Conservation (phyloP, 2,888 invertebrate genomes). For the Choristoneura rosaceana region DNA sequence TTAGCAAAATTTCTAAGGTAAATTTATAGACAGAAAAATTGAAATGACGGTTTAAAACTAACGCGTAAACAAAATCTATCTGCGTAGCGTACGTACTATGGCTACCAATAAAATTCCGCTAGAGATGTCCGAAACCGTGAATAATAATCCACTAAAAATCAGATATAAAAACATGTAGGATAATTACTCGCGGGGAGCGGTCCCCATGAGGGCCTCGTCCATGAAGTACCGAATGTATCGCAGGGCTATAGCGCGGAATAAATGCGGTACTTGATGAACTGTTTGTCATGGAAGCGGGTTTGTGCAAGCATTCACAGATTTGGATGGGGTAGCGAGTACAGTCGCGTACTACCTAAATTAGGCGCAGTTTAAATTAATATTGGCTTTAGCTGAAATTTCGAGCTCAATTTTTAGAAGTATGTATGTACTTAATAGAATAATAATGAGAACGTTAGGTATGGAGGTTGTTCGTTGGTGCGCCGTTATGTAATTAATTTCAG, state of each 20-base stretch:
- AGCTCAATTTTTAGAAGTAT: conserved; percentile 18
- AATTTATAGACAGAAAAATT: neutral
- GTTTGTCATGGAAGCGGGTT: conserved; percentile 85
- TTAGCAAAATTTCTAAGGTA: neutral
- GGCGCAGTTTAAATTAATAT: conserved; percentile 40
- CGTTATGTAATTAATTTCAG: conserved; percentile 22
- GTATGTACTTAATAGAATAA: conserved; percentile 25
- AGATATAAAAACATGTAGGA: conserved; percentile 83
- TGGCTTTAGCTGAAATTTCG: conserved; percentile 19
- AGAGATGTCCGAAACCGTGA: conserved; percentile 62
- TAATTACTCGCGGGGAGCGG: conserved; percentile 80
- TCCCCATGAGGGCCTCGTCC: conserved; percentile 68
- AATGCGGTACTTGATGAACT: conserved; percentile 76
- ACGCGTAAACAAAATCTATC: conserved; percentile 1
- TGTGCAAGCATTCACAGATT: conserved; percentile 86
- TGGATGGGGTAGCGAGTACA: conserved; percentile 80
- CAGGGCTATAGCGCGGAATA: conserved; percentile 56
- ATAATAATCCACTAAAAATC: conserved; percentile 83
- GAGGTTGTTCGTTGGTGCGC: conserved; percentile 25
- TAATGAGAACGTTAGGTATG: conserved; percentile 23
- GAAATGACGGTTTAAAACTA: neutral
- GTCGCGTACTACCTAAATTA: conserved; percentile 48
- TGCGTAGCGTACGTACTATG: conserved; percentile 10
- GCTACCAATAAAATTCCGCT: conserved; percentile 29
- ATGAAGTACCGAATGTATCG: conserved; percentile 67